Evolutionary conservation across 2,797 vertebrate genomes (phyloP), one percentile per base, ranked within the genome.

Genomic region (Gastrophryne carolinensis): DNA sequence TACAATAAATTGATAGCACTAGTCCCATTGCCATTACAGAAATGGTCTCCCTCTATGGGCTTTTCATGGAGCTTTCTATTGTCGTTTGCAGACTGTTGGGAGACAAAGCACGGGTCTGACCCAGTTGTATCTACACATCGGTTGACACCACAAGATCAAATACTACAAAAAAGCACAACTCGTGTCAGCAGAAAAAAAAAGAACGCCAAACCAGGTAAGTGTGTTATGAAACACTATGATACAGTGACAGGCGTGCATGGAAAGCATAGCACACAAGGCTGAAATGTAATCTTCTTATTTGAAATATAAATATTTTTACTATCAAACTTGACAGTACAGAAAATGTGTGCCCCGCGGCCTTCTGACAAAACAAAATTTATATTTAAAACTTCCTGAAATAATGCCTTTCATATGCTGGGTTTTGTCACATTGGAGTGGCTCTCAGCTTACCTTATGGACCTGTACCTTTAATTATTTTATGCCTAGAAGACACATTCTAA

Each of bases 401-500:
- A 96, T 95, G 91, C 91, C 94, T 95, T 95, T 94, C 88, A 92
- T 92, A 89, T 93, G 87, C 84, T 81, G 83, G 87, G 82, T 91
- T 93, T 91, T 93, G 92, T 92, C 92, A 92, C 88, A 86, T 86
- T 86, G 89, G 85, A 83, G 82, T 77, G 69, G 86, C 86, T 90
- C 89, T 86, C 79, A 87, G 87, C 81, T 84, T 88, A 86, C 85
- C 83, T 88, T 89, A 86, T 86, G 87, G 88, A 83, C 90, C 92
- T 93, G 91, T 91, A 96, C 95, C 95, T 99, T 96, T 99, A 98
- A 98, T 99, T 97, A 98, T 98, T 96, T 98, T 96, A 96, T 99
- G 96, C 96, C 97, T 99, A 96, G 96, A 94, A 99, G 96, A 98
- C 96, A 98, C 92, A 94, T 98, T 99, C 98, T 99, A 98, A 98